phyloP scores from a whole-genome alignment of 2,888 invertebrate species.

The Acronicta alni region DNA sequence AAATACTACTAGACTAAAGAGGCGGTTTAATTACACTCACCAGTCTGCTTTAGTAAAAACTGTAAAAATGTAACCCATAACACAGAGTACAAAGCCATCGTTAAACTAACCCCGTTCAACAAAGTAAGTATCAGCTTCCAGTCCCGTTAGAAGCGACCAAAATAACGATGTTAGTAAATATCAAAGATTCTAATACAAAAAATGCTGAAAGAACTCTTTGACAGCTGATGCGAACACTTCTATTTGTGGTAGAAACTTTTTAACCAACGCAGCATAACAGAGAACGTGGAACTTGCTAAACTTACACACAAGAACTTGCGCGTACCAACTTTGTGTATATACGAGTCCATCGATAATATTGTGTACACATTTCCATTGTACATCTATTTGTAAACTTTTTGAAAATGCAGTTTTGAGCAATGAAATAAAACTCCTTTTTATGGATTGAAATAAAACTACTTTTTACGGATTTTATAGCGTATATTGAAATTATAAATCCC shows the following conservation, averaged over 20 bases:
- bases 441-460: too few relatives aligned
- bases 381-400: background rate
- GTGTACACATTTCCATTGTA: conserved; percentile 17
- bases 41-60: too few relatives aligned
- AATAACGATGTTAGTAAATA: background rate
- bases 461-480: too few relatives aligned
- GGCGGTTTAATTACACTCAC: too few relatives aligned
- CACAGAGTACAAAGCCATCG: too few relatives aligned
- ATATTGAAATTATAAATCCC: too few relatives aligned
- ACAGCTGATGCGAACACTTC: conserved; percentile 10
- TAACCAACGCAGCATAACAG: conserved; percentile 15
- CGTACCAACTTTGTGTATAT: conserved; percentile 15
- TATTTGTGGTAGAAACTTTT: conserved; percentile 37
- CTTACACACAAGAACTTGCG: conserved; percentile 30
- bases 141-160: too few relatives aligned
- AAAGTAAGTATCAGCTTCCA: too few relatives aligned
- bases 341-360: conserved; percentile 17
- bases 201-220: conserved; percentile 10
- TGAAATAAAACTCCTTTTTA: too few relatives aligned
- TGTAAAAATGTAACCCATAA: too few relatives aligned
- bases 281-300: conserved; percentile 21
- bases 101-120: too few relatives aligned
- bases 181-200: conserved; percentile 11
- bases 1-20: too few relatives aligned
- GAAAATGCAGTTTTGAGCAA: background rate